Conservation (phyloP, 2,113 vertebrate genomes). For the Cyanoliseus patagonus region DNA sequence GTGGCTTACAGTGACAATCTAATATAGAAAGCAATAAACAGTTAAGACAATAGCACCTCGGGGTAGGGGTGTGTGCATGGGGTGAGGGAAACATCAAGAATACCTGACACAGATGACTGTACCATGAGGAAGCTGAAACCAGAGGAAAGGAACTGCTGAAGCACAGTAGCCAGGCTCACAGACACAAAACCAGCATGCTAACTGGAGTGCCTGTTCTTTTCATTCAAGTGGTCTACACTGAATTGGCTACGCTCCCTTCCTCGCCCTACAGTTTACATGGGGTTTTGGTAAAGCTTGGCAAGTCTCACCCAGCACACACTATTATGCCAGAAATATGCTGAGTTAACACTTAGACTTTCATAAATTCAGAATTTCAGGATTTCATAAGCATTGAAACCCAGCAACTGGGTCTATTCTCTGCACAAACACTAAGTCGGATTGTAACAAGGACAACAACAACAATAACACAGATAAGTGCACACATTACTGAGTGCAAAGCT, state of each 20-base stretch:
- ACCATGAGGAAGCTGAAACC: background rate
- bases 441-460: background rate
- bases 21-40: background rate
- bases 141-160: background rate
- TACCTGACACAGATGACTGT: rapidly evolving
- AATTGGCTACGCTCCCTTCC: background rate
- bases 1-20: background rate
- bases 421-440: background rate
- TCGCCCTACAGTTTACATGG: rapidly evolving
- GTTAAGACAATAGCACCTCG: background rate
- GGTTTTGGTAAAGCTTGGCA: background rate
- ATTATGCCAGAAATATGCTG: background rate
- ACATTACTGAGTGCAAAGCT: background rate
- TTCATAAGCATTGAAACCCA: background rate
- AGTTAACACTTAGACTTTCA: background rate
- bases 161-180: background rate
- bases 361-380: background rate
- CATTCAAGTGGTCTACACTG: background rate
- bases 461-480: background rate
- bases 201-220: background rate
- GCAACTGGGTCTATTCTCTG: background rate
- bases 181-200: rapidly evolving
- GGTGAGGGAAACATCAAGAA: background rate
- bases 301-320: background rate
- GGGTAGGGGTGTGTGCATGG: rapidly evolving